These are phyloP conservation scores for Leuctra nigra DNA, from an alignment of 2,888 invertebrate genomes.

Conservation along the genomic window DNA sequence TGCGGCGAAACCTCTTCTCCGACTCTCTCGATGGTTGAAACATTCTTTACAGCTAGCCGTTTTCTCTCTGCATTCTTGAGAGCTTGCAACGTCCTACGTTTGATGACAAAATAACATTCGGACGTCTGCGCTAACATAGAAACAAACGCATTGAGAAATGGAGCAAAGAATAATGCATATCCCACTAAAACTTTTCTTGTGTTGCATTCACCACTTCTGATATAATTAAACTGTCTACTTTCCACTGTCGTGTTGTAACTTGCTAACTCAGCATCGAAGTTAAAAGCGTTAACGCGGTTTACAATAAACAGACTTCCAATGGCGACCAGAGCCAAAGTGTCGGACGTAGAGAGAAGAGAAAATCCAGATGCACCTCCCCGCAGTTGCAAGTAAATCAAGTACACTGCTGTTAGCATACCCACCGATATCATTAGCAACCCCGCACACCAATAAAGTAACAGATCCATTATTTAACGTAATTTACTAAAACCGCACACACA, in stretches of 20 bases:
- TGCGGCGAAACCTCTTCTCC: too few species aligned
- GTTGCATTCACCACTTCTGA: slow-evolving; percentile 29
- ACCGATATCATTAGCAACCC: slow-evolving; percentile 34
- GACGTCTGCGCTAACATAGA: slow-evolving; percentile 35
- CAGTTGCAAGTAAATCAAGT: slow-evolving; percentile 31
- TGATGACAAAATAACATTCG: slow-evolving; percentile 25
- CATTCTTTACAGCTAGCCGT: neutral
- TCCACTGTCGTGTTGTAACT: neutral
- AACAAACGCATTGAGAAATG: slow-evolving; percentile 37
- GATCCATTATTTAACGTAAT: slow-evolving; percentile 31
- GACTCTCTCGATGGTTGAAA: neutral
- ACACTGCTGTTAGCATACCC: slow-evolving; percentile 31
- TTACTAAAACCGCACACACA: too few species aligned
- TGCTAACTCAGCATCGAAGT: slow-evolving; percentile 3
- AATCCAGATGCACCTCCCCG: slow-evolving; percentile 32
- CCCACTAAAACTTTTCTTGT: slow-evolving; percentile 32
- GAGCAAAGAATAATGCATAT: slow-evolving; percentile 36
- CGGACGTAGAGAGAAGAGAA: slow-evolving; percentile 34
- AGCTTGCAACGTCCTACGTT: neutral
- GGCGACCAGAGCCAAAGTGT: slow-evolving; percentile 32
- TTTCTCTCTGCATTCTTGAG: too few species aligned
- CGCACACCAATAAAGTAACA: slow-evolving; percentile 29
- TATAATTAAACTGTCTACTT: neutral
- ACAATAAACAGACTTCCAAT: slow-evolving; percentile 30
- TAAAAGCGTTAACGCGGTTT: slow-evolving; percentile 25